A percentile compares a stretch with the other conserved stretches of the same genome.
These are phyloP conservation scores for Paratilapia polleni DNA, from an alignment of 2,113 vertebrate genomes.

Conservation along the genomic window DNA sequence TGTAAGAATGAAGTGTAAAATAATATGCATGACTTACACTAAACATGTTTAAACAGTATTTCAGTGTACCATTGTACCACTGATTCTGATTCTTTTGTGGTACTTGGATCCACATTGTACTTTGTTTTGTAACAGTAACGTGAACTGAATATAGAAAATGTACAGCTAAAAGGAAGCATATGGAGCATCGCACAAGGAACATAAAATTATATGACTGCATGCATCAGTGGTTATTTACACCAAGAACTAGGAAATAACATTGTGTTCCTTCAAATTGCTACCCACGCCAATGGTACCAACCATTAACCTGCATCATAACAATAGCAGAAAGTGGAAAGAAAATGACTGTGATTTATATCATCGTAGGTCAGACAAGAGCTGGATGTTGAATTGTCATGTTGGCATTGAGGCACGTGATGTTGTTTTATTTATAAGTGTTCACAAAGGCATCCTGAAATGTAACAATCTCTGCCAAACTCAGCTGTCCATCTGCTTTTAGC, in stretches of 20 bases:
- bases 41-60: neutral
- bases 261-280: neutral
- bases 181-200: neutral
- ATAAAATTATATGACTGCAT: neutral
- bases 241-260: neutral
- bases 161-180: neutral
- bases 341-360: neutral
- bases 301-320: conserved; percentile 8
- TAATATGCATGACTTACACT: neutral
- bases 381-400: neutral
- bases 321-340: neutral
- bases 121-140: neutral
- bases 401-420: neutral
- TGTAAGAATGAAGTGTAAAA: neutral
- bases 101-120: neutral
- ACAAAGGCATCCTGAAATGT: neutral
- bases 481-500: neutral
- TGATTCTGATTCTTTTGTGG: neutral
- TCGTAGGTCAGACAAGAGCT: neutral
- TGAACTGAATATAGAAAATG: neutral
- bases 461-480: neutral
- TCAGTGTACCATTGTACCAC: neutral
- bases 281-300: neutral
- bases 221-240: neutral
- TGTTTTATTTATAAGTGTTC: neutral